Evolutionary conservation across 2,797 vertebrate species (phyloP).

Genomic region (Darevskia nairensis): DNA sequence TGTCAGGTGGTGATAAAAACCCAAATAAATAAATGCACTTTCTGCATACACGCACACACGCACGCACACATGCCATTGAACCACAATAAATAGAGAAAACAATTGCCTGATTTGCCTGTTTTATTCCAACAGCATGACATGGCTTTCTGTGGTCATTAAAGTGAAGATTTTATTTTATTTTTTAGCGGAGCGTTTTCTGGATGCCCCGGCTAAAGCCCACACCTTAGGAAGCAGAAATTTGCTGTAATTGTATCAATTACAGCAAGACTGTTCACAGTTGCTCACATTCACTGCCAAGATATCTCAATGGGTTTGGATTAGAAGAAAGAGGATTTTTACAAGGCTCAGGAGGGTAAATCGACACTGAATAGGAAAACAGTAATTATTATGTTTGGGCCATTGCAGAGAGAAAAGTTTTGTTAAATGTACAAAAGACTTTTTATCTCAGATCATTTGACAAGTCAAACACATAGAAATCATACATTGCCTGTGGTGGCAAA

Average conservation of each 20-base stretch:
- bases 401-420: slow-evolving; percentile 26
- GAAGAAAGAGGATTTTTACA: slow-evolving; percentile 55
- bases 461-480: slow-evolving; percentile 28
- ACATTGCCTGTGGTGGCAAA: slow-evolving; percentile 33
- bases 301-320: slow-evolving; percentile 56
- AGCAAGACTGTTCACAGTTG: slow-evolving; percentile 64
- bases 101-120: background rate
- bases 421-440: slow-evolving; percentile 28
- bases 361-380: slow-evolving; percentile 52
- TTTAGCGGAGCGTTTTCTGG: slow-evolving; percentile 52
- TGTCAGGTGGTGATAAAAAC: background rate
- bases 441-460: slow-evolving; percentile 28
- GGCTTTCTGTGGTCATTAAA: slow-evolving; percentile 17
- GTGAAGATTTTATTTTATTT: slow-evolving; percentile 13
- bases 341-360: slow-evolving; percentile 48
- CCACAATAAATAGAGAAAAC: background rate
- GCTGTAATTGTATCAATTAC: slow-evolving; percentile 70
- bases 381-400: slow-evolving; percentile 51
- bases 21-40: background rate
- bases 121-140: background rate
- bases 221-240: slow-evolving; percentile 66
- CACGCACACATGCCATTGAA: background rate
- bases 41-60: background rate
- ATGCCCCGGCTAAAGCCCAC: slow-evolving; percentile 51
- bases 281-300: slow-evolving; percentile 59